phyloP scores from a whole-genome alignment of 2,113 vertebrate genomes.

The Nicator chloris region DNA sequence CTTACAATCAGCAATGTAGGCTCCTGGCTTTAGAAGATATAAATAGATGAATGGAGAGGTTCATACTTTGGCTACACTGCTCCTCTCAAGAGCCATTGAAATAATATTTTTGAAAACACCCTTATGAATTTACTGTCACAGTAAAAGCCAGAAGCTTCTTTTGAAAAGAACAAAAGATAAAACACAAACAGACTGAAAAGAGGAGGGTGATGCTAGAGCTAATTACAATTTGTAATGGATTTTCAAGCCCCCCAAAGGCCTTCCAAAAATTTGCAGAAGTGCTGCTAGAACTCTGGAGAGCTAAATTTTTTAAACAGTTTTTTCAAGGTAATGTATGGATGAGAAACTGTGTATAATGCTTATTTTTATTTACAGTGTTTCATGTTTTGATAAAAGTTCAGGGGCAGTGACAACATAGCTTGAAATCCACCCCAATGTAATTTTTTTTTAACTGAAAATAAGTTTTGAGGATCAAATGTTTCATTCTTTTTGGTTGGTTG shows the following conservation, averaged over 20 bases:
- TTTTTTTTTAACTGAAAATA: background rate
- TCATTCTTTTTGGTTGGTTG: background rate
- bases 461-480: background rate
- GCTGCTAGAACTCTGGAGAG: background rate
- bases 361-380: background rate
- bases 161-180: background rate
- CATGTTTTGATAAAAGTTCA: background rate
- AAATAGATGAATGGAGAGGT: background rate
- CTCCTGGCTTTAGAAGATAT: background rate
- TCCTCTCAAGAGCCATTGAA: background rate
- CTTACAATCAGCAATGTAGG: background rate
- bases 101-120: background rate
- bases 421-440: background rate
- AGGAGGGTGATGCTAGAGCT: background rate
- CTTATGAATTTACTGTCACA: background rate
- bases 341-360: background rate
- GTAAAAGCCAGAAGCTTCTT: background rate
- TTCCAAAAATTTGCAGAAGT: background rate
- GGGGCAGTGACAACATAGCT: background rate
- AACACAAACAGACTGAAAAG: background rate
- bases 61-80: background rate
- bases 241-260: background rate
- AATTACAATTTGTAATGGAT: background rate
- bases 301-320: background rate
- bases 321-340: background rate